Percentiles rank a stretch among this genome's conserved stretches.
Evolutionary conservation across 1,140 invertebrate species (phyloP).

Genomic region (Calycopis cecrops): DNA sequence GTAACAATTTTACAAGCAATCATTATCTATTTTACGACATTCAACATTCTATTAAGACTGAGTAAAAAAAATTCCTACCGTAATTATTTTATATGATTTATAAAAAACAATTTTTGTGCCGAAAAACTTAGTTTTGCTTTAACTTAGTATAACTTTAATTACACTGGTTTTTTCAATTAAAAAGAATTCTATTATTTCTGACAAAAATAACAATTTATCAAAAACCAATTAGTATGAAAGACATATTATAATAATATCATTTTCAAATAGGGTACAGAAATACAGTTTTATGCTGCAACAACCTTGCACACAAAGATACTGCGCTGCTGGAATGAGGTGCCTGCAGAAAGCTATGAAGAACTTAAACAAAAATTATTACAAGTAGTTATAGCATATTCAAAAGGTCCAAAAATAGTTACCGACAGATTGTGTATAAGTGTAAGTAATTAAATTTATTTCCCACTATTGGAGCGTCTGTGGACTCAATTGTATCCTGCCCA

Average conservation of each 20-base stretch:
- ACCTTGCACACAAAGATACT: conserved; percentile 91
- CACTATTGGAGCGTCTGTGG: background rate
- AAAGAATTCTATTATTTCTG: background rate
- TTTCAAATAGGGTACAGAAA: conserved; percentile 82
- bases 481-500: background rate
- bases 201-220: background rate
- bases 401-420: conserved; percentile 88
- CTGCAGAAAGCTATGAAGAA: conserved; percentile 82
- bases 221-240: no score
- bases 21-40: no score
- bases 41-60: no score
- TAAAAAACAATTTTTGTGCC: no score
- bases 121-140: no score
- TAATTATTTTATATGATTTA: no score
- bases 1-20: no score
- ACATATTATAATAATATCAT: conserved; percentile 4
- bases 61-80: no score
- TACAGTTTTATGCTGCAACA: conserved; percentile 94
- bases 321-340: conserved; percentile 90
- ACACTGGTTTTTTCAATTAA: no score
- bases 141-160: no score
- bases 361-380: conserved; percentile 86
- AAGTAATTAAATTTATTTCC: conserved; percentile 56
- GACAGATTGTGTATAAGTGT: conserved; percentile 92
- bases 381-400: conserved; percentile 83